Base-by-base conservation (phyloP, 2,113 vertebrate genomes). In the Ciconia stormi region DNA sequence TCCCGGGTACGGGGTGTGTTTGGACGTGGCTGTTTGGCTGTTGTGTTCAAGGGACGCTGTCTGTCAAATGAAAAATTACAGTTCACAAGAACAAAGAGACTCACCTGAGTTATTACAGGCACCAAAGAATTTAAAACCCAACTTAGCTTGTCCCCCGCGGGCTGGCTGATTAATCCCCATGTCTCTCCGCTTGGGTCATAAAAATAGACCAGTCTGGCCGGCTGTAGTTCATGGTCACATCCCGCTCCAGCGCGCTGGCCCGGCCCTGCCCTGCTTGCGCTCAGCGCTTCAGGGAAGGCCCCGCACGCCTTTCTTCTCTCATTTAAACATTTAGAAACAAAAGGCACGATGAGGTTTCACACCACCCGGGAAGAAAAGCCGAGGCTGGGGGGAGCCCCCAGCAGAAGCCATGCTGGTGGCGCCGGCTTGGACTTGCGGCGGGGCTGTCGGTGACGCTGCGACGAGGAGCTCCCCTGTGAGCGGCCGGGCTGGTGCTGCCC, bases 81-180 rank as follows among this genome's bases (percentile, higher is more conserved):
- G 83, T 29, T 87, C 61, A 7, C 18, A 5, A 66, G 94, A 96
- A 87, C 95, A 96, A 95, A 97, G 96, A 26, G 84, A 18, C 91
- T 95, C 95, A 96, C 95, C 95, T 94, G 93, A 89, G 95, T 74
- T 93, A 84, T 94, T 84, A 59, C 32, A 53, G 27, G 55, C 91
- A 40, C 77, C 44, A 59, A 90, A 91, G 91, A 49, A 74, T 76
- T 84, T 44, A 46, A 74, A 84, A 55, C 47, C n/a, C 70, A 66
- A 7, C 21, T 21, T 3, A 16, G 80, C 93, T 70, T 79, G 82
- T 73, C 42, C 67, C 40, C 61, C 22, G 14, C 70, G 80, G 59
- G 95, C 47, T 30, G 80, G 55, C 81, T 95, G 81, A 25, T 93
- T 84, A 91, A 89, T 89, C n/a, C 53, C 59, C 1, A 0, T 34